Conservation (phyloP, 2,113 vertebrate species). For the Calidris pygmaea region DNA sequence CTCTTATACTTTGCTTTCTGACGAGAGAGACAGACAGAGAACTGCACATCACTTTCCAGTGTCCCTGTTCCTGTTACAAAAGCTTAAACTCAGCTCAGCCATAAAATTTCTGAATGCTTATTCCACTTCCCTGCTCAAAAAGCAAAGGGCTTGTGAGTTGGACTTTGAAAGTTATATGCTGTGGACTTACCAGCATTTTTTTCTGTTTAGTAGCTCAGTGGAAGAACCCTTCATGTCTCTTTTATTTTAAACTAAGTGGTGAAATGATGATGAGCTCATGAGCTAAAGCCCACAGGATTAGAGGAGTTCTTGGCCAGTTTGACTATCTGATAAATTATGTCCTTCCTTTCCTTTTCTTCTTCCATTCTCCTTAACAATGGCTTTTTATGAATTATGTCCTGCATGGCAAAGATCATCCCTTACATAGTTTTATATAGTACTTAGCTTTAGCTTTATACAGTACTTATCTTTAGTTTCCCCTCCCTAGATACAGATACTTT, state of each 20-base stretch:
- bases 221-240: neutral
- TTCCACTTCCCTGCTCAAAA: neutral
- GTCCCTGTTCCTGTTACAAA: neutral
- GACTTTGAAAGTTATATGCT: neutral
- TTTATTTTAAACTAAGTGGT: neutral
- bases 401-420: neutral
- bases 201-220: slow-evolving; percentile 1
- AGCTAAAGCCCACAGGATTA: neutral
- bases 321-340: neutral
- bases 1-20: neutral
- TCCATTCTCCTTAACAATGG: neutral
- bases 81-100: neutral
- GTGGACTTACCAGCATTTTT: neutral
- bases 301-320: neutral
- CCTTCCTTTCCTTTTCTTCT: neutral
- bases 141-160: neutral
- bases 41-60: neutral
- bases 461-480: neutral
- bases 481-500: neutral
- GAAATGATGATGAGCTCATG: neutral
- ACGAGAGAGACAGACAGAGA: neutral
- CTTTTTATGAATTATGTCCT: neutral
- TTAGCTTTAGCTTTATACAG: neutral
- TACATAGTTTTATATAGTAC: neutral
- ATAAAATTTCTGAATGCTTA: neutral